Evolutionary conservation across 2,888 invertebrate species (phyloP), one percentile per base, ranked within the genome.

Genomic region (Nomada lathburiana): DNA sequence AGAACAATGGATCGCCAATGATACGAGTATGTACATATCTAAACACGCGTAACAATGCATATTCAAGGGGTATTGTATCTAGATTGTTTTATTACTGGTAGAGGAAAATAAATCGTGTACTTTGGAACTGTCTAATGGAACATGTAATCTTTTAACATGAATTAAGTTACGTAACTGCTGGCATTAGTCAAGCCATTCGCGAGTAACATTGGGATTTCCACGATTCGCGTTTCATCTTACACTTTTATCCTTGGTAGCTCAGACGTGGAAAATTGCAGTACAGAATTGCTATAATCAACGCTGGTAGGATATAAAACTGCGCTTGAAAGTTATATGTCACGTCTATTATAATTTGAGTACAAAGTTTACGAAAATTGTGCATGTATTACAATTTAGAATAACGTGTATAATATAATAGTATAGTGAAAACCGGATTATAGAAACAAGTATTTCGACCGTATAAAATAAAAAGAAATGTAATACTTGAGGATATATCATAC

Each of bases 121-220:
- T 44, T 69, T 18, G 0, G 26, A 26, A 47, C 18, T 57, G 57
- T 69, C 57, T 26, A 4, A 5, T 59, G 59, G 16, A 20, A 70
- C 59, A 50, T 36, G 50, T 59, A 59, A 69, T 69, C 59, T 60
- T 50, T 29, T 59, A 50, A 50, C 47, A n/a, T 7, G 29, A 50
- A 20, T 29, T 11, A 20, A 70, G 36, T 70, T 70, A 42, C 75
- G 26, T 36, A 67, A 77, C n/a, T 26, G 3, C 10, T 2, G 5
- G 23, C 26, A 16, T 36, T 57, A 59, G 26, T 50, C 42, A 23
- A 50, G 29, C 20, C 63, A n/a, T 52, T 52, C n/a, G 10, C 23
- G 4, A 13, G 47, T n/a, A 57, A 18, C 47, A 62, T 36, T 23
- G 53, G 29, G 47, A 62, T 70, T 47, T 63, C 36, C 36, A 55